phyloP scores from a whole-genome alignment of 2,113 vertebrate genomes.

The Mus musculus region GRCm39 chr6:20800001-20800500 shows the following conservation, averaged over 20 bases:
- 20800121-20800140: neutral
- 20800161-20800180: neutral
- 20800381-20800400: neutral
- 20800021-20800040: neutral
- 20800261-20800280: neutral
- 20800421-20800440: neutral
- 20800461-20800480: neutral
- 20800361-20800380: neutral
- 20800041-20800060: neutral
- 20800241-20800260: neutral
- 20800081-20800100: neutral
- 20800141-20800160: neutral
- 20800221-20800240: neutral
- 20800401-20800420: neutral
- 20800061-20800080: neutral
- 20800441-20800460: neutral
- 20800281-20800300: neutral
- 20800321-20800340: neutral
- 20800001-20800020: constrained; percentile 26
- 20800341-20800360: neutral
- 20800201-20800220: neutral
- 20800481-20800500: neutral
- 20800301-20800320: neutral
- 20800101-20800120: neutral
- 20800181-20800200: neutral